These are phyloP conservation scores for Steromphala cineraria DNA, from an alignment of 2,888 invertebrate genomes.

Conservation along the genomic window DNA sequence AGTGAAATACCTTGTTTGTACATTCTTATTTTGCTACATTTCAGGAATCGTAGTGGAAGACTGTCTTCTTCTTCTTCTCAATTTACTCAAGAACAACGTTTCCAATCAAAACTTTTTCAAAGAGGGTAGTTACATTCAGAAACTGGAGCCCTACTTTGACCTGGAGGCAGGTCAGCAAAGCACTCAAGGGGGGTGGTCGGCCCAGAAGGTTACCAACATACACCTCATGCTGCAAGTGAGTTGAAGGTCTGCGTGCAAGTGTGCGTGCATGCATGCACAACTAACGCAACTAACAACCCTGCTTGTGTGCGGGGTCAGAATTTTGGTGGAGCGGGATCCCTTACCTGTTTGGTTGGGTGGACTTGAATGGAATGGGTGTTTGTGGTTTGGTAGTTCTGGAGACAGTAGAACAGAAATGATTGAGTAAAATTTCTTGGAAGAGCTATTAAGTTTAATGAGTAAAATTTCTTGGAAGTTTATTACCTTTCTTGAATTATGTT, in stretches of 20 bases:
- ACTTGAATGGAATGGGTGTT: too few species aligned
- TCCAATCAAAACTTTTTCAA: conserved; percentile 99
- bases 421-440: too few species aligned
- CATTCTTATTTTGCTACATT: conserved; percentile 25
- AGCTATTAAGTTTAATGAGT: too few species aligned
- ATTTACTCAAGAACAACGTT: conserved; percentile 93
- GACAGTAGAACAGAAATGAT: too few species aligned
- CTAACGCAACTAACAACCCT: conserved; percentile 2
- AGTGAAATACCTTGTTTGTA: neutral
- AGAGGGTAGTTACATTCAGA: conserved; percentile 96
- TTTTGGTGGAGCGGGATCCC: neutral
- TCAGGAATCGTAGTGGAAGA: conserved; percentile 95
- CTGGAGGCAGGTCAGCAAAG: conserved; percentile 54
- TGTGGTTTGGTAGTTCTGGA: neutral
- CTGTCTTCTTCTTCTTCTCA: conserved; percentile 93
- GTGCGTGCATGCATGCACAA: neutral
- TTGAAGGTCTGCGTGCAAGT: neutral
- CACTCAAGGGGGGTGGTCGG: conserved; percentile 84
- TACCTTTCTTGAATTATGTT: too few species aligned
- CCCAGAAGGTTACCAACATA: conserved; percentile 95
- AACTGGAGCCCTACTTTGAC: conserved; percentile 90
- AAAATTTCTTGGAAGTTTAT: too few species aligned
- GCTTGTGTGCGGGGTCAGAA: neutral
- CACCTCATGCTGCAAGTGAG: conserved; percentile 91
- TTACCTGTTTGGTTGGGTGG: neutral